phyloP scores from a whole-genome alignment of 37 sponge, comb jelly and placozoan genomes.

The Spongilla lacustris region DNA sequence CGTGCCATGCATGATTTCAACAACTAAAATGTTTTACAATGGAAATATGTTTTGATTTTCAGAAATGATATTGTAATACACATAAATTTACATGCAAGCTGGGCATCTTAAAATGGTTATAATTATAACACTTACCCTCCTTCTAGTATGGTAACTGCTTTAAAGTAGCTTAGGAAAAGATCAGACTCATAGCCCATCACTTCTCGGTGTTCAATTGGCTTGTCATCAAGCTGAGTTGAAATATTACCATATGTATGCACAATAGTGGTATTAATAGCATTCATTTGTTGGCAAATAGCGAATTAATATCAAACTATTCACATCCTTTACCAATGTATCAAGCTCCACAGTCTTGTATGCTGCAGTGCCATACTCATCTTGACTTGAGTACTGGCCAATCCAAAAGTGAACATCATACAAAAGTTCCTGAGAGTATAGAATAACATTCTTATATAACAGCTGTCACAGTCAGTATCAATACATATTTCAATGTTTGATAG shows the following conservation, averaged over 20 bases:
- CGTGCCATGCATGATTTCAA: too few relatives aligned
- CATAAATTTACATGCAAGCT: too few relatives aligned
- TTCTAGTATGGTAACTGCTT: constrained; percentile 19
- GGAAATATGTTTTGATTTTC: too few relatives aligned
- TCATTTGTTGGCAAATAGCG: too few relatives aligned
- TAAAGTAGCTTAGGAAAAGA: constrained; percentile 51
- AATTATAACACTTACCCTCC: constrained; percentile 38
- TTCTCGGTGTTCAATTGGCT: constrained; percentile 59
- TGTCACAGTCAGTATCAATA: too few relatives aligned
- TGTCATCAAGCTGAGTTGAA: constrained; percentile 34
- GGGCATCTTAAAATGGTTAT: too few relatives aligned
- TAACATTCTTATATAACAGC: too few relatives aligned
- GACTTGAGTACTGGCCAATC: constrained; percentile 86
- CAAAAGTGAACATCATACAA: constrained; percentile 87
- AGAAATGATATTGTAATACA: too few relatives aligned
- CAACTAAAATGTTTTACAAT: too few relatives aligned
- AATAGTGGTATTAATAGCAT: too few relatives aligned
- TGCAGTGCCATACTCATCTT: constrained; percentile 91
- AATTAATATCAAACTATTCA: too few relatives aligned
- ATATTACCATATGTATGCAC: not conserved
- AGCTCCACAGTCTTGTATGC: constrained; percentile 94
- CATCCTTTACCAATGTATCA: constrained; percentile 50
- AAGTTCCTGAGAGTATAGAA: constrained; percentile 40
- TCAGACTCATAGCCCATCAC: constrained; percentile 56
- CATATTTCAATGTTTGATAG: too few relatives aligned